Base-by-base conservation (phyloP, 2,113 vertebrate genomes). In the Sminthopsis crassicaudata region DNA sequence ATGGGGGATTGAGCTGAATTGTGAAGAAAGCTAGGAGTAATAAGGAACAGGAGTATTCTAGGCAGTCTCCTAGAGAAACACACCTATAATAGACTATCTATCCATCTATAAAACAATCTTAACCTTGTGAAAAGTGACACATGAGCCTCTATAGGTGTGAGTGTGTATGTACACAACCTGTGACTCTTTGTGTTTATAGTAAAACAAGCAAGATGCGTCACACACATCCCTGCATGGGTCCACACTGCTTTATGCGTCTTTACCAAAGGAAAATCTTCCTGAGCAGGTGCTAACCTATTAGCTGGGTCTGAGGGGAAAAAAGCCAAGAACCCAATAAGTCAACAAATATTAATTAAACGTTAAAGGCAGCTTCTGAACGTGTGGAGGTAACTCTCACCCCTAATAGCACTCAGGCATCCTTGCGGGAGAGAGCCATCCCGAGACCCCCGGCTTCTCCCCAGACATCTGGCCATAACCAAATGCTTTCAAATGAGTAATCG, bases 391-490 rank as follows among this genome's bases (percentile, higher is more conserved):
- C 92, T 96, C 92, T 94, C 91, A 67, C 93, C 76, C 91, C 96
- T 98, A 97, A 97, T 95, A 92, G 96, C 96, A 96, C 96, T 98
- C 94, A 95, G 97, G 92, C 96, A 91, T 0, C 0, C 91, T 98
- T 97, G 96, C 48, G 19, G 53, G 91, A 76, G 57, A 97, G 54
- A 93, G 90, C 97, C 94, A 96, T 94, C 91, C 94, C 97, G 91
- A 97, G 96, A 96, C 50, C 52, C 10, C 96, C 91, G 46, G 93
- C 92, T 57, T 96, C 91, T 96, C 97, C 96, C 93, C 95, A 97
- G 97, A 97, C 97, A 95, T 95, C 96, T 98, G 98, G 98, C 97
- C 96, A 94, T 98, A 98, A 97, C 97, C 98, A 98, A 98, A 99
- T 98, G 96, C 96, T 98, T 99, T 98, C 97, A 95, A 95, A 97